phyloP scores from a whole-genome alignment of 2,888 invertebrate genomes.

The Troglohyphantes excavatus region DNA sequence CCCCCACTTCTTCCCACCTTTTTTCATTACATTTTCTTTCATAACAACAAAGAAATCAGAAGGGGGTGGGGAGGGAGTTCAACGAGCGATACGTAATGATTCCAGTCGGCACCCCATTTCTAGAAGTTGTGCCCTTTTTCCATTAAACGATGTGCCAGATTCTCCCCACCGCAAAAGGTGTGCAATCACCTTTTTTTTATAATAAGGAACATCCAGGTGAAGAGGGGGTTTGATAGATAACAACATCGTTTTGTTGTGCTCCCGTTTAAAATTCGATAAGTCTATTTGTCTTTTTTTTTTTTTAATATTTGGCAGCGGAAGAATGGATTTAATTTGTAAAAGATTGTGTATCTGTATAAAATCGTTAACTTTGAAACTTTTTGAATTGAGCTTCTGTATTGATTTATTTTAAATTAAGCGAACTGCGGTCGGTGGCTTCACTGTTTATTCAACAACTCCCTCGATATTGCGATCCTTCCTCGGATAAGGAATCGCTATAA shows the following conservation, averaged over 20 bases:
- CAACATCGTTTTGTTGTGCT: not conserved
- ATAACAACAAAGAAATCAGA: not conserved
- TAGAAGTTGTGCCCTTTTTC: conserved; percentile 28
- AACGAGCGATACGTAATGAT: conserved; percentile 51
- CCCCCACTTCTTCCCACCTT: conserved; percentile 2
- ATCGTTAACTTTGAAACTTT: too few species aligned
- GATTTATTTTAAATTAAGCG: too few species aligned
- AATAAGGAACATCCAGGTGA: conserved; percentile 10
- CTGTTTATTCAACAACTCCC: too few species aligned
- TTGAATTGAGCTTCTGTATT: too few species aligned
- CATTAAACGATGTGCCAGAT: conserved; percentile 39
- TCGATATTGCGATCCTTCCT: too few species aligned
- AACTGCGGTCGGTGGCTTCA: too few species aligned
- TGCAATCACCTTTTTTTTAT: conserved; percentile 56
- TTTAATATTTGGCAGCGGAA: too few species aligned
- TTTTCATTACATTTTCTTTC: conserved; percentile 11
- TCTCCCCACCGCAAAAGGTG: conserved; percentile 29
- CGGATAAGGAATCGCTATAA: too few species aligned
- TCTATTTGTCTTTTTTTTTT: too few species aligned
- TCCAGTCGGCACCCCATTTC: conserved; percentile 25
- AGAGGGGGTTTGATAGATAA: conserved; percentile 1
- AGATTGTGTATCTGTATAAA: too few species aligned
- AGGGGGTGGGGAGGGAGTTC: not conserved
- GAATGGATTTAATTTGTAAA: too few species aligned
- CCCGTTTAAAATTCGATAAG: not conserved